Conservation (phyloP, 2,888 invertebrate genomes). For the Thereva unica region DNA sequence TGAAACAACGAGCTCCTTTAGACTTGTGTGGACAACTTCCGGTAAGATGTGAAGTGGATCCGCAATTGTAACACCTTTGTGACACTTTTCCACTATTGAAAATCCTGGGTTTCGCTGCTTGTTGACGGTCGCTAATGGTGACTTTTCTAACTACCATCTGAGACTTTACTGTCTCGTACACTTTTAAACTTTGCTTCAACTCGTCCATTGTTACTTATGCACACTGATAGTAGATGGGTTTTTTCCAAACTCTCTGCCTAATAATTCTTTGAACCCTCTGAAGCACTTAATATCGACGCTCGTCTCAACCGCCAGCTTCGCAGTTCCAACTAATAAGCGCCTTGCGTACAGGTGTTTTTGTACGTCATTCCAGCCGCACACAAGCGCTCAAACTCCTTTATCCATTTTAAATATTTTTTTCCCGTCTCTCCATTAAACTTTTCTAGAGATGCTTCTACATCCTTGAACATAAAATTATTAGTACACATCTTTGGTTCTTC, state of each 20-base stretch:
- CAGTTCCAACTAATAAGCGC: conserved; percentile 19
- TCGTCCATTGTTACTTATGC: no score
- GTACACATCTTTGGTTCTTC: neutral
- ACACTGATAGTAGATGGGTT: no score
- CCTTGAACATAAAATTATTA: conserved; percentile 26
- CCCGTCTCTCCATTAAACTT: conserved; percentile 25
- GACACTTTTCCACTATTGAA: no score
- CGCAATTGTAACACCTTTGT: no score
- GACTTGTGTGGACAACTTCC: no score
- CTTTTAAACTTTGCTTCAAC: no score
- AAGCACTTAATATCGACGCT: neutral
- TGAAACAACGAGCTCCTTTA: no score
- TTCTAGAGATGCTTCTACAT: conserved; percentile 26
- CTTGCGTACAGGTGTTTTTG: conserved; percentile 28
- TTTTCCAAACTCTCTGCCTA: neutral
- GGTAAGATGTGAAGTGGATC: no score
- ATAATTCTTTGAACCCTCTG: neutral
- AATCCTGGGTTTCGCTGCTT: no score
- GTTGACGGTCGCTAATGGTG: no score
- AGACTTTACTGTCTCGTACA: no score
- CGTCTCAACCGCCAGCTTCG: conserved; percentile 29
- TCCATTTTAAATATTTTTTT: conserved; percentile 20
- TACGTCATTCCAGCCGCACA: conserved; percentile 20
- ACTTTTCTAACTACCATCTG: no score
- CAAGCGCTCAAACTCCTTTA: conserved; percentile 26